Conservation (phyloP, 1,140 invertebrate species). For the Spodoptera litura region DNA sequence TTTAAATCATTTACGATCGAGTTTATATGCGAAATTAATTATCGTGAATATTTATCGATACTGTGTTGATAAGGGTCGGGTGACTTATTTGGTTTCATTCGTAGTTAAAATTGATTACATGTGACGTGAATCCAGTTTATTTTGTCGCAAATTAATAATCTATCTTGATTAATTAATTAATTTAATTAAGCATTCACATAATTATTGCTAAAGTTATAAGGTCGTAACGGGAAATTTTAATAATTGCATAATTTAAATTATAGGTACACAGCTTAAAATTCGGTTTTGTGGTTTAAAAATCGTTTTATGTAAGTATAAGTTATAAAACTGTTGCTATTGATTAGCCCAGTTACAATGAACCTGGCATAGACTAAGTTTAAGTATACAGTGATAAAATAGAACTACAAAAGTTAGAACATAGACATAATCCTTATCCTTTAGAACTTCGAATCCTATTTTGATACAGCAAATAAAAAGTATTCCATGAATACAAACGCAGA, state of each 20-base stretch:
- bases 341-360: too few relatives aligned
- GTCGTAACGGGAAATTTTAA: neutral
- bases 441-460: too few relatives aligned
- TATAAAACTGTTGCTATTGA: too few relatives aligned
- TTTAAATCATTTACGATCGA: conserved; percentile 55
- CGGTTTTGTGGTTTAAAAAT: too few relatives aligned
- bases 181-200: neutral
- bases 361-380: too few relatives aligned
- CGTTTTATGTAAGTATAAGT: too few relatives aligned
- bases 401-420: too few relatives aligned
- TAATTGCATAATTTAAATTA: neutral
- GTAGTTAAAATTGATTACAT: conserved; percentile 3
- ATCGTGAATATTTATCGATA: conserved; percentile 50
- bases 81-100: neutral
- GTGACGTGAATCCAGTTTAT: neutral
- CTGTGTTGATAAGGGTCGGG: conserved; percentile 19
- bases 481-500: neutral
- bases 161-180: neutral
- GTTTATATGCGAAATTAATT: conserved; percentile 52
- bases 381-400: too few relatives aligned
- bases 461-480: too few relatives aligned
- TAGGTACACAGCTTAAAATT: too few relatives aligned
- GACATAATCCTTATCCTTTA: too few relatives aligned
- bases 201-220: too few relatives aligned
- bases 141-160: neutral